These are phyloP conservation scores for Halichoeres trimaculatus DNA, from an alignment of 2,113 vertebrate species.

Conservation along the genomic window DNA sequence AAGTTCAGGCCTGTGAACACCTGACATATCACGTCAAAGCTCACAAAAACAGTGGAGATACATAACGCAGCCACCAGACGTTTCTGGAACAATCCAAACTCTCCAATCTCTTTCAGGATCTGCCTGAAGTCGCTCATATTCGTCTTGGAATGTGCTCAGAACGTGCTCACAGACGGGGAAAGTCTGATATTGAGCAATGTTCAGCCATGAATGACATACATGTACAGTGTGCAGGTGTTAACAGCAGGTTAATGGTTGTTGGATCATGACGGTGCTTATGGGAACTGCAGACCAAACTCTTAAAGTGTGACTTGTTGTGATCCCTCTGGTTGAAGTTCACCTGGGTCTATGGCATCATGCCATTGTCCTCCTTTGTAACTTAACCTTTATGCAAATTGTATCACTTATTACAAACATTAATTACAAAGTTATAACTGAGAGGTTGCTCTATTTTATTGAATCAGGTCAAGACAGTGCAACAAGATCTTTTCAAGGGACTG, in stretches of 20 bases:
- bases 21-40: constrained; percentile 86
- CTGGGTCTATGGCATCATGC: no score
- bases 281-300: background rate
- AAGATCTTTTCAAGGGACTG: no score
- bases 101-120: constrained; percentile 83
- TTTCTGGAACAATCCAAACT: constrained; percentile 89
- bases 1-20: constrained; percentile 82
- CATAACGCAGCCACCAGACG: constrained; percentile 78
- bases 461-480: no score
- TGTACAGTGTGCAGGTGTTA: no score
- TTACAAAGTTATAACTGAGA: no score
- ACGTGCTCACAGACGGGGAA: background rate
- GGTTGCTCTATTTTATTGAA: no score
- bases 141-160: background rate
- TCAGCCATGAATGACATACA: background rate
- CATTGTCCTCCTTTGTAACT: no score
- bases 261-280: constrained; percentile 13
- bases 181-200: background rate
- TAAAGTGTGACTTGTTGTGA: background rate
- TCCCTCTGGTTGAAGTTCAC: constrained; percentile 28
- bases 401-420: no score
- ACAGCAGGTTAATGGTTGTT: constrained; percentile 66
- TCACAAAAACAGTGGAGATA: constrained; percentile 72
- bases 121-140: constrained; percentile 81
- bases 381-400: no score